Base-by-base conservation (phyloP, 35 echinoderm and acorn worm species). In the Apostichopus japonicus region DNA sequence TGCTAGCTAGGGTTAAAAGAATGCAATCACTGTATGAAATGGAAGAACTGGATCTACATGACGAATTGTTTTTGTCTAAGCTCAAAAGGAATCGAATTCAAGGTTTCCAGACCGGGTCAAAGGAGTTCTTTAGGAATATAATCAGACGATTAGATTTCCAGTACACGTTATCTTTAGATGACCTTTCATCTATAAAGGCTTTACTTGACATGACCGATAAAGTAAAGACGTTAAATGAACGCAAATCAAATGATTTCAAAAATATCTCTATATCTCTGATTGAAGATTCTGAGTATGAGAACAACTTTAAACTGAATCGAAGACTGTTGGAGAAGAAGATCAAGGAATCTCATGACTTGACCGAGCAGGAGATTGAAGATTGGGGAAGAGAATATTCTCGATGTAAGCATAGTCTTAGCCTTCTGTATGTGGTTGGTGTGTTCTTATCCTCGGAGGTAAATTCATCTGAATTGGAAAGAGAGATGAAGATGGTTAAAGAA, bases 121-220 rank as follows among this genome's bases (percentile, higher is more conserved):
- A 56, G 51, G 79, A 52, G 4, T 82, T 89, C 56, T 52, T 89
- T 6, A 51, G 10, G 15, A 73, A 25, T 14, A 72, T 89, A 22
- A 65, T 14, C 24, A 16, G 6, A 27, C 13, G 24, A 53, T 19
- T 89, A 23, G n/a, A 56, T 22, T 23, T 16, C 7, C 16, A 16
- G 2, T 89, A 65, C 86, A 27, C 44, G 10, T 65, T 89, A 23
- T 72, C 86, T 51, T 53, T 89, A 23, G 67, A 52, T 89, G 6
- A 89, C 14, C 59, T 73, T 8, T 25, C 56, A n/a, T 65, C 56
- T n/a, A 6, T 53, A 6, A 51, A 33, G 13, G 24, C 63, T 5
- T 63, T 65, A 15, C 51, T 89, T 23, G 86, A 89, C 17, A 89
- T 89, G 86, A 72, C 71, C 51, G 86, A 89, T 53, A 89, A 89